These are phyloP conservation scores for Piscicola geometra DNA, from an alignment of 2,888 invertebrate species.

Conservation along the genomic window DNA sequence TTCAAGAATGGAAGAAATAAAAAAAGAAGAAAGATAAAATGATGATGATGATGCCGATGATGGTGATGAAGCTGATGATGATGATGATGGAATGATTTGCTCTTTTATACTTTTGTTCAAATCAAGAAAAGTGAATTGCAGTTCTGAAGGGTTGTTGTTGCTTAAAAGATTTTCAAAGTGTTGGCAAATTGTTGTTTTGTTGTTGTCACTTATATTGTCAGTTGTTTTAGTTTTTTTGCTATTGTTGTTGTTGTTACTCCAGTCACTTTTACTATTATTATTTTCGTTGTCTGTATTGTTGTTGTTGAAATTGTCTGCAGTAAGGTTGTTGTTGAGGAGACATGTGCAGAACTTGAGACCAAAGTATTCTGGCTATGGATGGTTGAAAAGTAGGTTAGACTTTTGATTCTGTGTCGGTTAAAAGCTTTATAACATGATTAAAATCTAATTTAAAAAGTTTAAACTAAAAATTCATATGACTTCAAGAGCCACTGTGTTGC, in stretches of 20 bases:
- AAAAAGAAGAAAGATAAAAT: background rate
- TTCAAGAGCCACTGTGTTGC: too few species aligned
- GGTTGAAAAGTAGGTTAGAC: too few species aligned
- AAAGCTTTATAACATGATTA: too few species aligned
- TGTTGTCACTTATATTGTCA: too few species aligned
- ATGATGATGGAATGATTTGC: background rate
- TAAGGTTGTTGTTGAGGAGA: background rate
- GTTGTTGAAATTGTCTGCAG: background rate
- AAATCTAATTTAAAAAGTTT: too few species aligned
- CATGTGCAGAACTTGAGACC: slow-evolving; percentile 1
- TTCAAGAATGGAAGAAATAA: background rate
- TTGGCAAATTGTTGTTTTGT: background rate
- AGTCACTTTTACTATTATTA: background rate
- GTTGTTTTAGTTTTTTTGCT: too few species aligned
- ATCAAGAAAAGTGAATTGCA: background rate
- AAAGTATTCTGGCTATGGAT: background rate
- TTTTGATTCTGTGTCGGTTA: too few species aligned
- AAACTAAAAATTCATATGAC: too few species aligned
- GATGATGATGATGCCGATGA: background rate
- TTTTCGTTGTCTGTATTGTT: background rate
- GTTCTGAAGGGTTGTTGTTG: background rate
- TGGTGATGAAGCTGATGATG: background rate
- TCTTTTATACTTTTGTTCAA: background rate
- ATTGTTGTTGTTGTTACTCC: background rate
- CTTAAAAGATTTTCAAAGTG: background rate